Conservation (phyloP, 1,140 invertebrate genomes). For the Maconellicoccus hirsutus region DNA sequence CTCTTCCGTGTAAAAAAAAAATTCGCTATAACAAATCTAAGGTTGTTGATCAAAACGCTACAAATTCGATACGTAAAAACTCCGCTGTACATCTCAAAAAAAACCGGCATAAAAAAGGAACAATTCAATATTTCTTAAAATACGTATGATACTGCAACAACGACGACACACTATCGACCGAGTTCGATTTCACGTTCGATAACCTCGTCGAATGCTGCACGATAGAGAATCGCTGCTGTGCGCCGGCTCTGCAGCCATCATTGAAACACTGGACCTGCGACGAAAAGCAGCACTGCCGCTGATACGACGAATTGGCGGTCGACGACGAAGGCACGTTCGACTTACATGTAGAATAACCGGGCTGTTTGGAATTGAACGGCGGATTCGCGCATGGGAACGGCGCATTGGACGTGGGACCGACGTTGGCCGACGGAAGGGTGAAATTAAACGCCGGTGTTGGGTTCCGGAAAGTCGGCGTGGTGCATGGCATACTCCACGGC, state of each 20-base stretch:
- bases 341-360: background rate
- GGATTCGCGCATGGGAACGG: background rate
- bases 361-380: too few relatives aligned
- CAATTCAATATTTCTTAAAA: background rate
- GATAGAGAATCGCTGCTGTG: slow-evolving; percentile 7
- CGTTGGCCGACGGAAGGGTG: background rate
- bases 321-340: background rate
- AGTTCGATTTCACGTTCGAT: background rate
- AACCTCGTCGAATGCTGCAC: background rate
- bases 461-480: background rate
- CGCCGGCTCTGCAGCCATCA: background rate
- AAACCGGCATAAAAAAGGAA: too few relatives aligned
- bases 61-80: too few relatives aligned
- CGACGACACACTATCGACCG: background rate
- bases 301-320: background rate
- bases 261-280: slow-evolving; percentile 11
- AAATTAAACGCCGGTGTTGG: background rate
- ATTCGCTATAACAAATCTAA: too few relatives aligned
- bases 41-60: too few relatives aligned
- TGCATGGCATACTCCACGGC: background rate
- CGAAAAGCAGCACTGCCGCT: slow-evolving; percentile 9
- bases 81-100: too few relatives aligned
- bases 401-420: background rate
- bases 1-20: too few relatives aligned
- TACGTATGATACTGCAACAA: background rate